Conservation (phyloP, 2,888 invertebrate genomes). For the Polydrusus pterygomalis region DNA sequence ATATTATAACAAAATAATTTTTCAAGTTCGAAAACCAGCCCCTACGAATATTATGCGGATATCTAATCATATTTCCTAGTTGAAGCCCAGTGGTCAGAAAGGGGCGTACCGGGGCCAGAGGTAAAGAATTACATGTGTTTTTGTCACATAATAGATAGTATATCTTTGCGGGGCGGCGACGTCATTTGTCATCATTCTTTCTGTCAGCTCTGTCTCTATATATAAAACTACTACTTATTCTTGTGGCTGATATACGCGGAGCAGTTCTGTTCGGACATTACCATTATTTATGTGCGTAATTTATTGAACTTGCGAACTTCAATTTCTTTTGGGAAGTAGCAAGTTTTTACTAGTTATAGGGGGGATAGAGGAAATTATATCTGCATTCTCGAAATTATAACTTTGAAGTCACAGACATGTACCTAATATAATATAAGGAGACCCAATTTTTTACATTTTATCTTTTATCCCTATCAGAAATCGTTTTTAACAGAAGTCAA, state of each 20-base stretch:
- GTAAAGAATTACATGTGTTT: constrained; percentile 71
- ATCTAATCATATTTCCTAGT: constrained; percentile 13
- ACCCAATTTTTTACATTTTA: too few species aligned
- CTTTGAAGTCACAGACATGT: too few species aligned
- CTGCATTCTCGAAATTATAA: too few species aligned
- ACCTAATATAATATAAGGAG: too few species aligned
- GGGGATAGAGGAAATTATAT: neutral
- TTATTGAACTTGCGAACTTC: constrained; percentile 38
- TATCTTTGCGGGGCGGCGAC: constrained; percentile 67
- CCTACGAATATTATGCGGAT: neutral
- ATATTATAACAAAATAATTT: too few species aligned
- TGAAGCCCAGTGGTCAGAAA: constrained; percentile 58
- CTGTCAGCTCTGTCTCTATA: constrained; percentile 61
- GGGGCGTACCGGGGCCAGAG: constrained; percentile 67
- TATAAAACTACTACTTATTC: constrained; percentile 61
- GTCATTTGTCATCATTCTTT: constrained; percentile 70
- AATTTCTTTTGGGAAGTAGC: constrained; percentile 8
- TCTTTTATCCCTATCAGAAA: too few species aligned
- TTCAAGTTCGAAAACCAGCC: neutral
- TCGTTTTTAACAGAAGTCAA: too few species aligned
- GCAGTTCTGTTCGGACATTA: constrained; percentile 52
- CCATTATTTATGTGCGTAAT: constrained; percentile 52
- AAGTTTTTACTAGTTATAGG: neutral
- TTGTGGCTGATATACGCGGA: constrained; percentile 51
- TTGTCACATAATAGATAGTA: constrained; percentile 72